A percentile compares a stretch with the other conserved stretches of the same genome.
Evolutionary conservation across 2,888 invertebrate genomes (phyloP).

Genomic region (Syrista parreyssii): DNA sequence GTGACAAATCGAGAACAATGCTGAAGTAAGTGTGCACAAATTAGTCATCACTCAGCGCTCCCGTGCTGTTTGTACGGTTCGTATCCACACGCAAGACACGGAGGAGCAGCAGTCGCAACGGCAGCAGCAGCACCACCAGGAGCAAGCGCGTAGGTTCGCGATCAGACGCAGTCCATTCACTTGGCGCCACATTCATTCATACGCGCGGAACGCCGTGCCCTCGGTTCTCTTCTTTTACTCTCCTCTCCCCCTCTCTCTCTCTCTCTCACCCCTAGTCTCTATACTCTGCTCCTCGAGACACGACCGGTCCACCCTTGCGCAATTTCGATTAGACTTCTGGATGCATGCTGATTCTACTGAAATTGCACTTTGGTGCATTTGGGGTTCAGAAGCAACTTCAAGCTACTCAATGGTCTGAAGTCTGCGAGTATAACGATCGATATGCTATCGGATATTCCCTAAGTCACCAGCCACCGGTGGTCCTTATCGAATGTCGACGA

Average conservation of each 20-base stretch:
- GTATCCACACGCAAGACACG: constrained; percentile 5
- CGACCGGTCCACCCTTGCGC: background rate
- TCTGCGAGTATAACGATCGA: background rate
- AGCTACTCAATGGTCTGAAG: background rate
- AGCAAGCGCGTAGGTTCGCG: constrained; percentile 49
- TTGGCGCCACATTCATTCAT: constrained; percentile 67
- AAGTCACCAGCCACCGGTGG: too few relatives aligned
- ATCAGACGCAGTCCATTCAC: constrained; percentile 65
- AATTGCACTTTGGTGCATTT: background rate
- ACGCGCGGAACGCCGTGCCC: constrained; percentile 16
- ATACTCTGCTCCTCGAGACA: too few relatives aligned
- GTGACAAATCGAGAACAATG: constrained; percentile 24
- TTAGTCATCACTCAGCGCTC: constrained; percentile 47
- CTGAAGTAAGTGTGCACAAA: constrained; percentile 40
- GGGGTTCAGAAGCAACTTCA: background rate
- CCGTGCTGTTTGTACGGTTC: constrained; percentile 14
- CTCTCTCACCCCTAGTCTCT: too few relatives aligned
- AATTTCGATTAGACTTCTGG: background rate
- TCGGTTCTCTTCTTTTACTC: background rate
- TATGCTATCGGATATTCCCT: too few relatives aligned
- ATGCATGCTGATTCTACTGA: background rate
- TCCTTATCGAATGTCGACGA: constrained; percentile 9
- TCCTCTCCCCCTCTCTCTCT: too few relatives aligned
- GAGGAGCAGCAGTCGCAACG: too few relatives aligned
- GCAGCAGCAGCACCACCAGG: constrained; percentile 4